phyloP scores from a whole-genome alignment of 2,113 vertebrate genomes.

The Leuciscus idus region DNA sequence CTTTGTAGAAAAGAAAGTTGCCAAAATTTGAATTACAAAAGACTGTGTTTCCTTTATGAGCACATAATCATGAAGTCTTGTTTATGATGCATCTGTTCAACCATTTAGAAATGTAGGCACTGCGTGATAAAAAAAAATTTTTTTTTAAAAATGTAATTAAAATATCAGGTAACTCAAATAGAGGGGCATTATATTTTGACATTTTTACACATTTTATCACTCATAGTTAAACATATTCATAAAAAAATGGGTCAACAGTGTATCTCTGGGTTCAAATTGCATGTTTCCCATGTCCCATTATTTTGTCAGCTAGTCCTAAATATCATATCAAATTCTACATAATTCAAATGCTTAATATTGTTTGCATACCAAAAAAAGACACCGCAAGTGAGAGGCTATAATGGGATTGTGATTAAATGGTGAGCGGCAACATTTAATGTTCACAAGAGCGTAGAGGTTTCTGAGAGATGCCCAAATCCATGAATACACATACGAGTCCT shows the following conservation, averaged over 20 bases:
- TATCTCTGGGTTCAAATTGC: constrained; percentile 3
- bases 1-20: constrained; percentile 65
- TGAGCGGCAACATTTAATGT: constrained; percentile 2
- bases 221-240: not conserved
- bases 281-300: not conserved
- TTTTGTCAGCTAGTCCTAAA: not conserved
- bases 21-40: constrained; percentile 74
- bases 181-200: constrained; percentile 65
- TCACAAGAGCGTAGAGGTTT: not conserved
- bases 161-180: constrained; percentile 62
- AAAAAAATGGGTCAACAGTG: not conserved
- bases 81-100: constrained; percentile 60
- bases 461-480: constrained; percentile 38
- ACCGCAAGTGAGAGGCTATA: not conserved
- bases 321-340: not conserved
- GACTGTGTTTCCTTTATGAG: constrained; percentile 74
- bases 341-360: not conserved
- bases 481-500: constrained; percentile 29
- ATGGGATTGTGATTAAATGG: constrained; percentile 30
- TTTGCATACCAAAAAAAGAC: constrained; percentile 11
- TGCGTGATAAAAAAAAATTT: constrained; percentile 56
- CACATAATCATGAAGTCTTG: constrained; percentile 63
- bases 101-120: constrained; percentile 67
- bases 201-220: constrained; percentile 51
- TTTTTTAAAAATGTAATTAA: constrained; percentile 47